These are phyloP conservation scores for Embiotoca jacksoni DNA, from an alignment of 2,113 vertebrate species.

Conservation along the genomic window DNA sequence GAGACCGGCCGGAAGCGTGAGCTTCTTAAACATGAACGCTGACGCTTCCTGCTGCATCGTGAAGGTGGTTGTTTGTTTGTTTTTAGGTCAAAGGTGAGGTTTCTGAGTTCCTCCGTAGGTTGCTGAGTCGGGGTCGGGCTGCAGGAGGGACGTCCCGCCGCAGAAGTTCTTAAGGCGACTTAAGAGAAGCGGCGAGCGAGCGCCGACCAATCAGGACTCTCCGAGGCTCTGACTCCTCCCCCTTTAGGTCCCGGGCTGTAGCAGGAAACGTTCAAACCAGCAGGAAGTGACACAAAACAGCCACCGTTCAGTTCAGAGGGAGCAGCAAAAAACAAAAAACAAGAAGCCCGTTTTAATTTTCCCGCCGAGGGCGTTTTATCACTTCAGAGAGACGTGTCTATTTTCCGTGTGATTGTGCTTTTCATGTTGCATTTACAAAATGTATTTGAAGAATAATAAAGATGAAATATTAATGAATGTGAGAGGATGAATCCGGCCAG, in stretches of 20 bases:
- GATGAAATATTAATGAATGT: constrained; percentile 54
- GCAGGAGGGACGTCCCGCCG: too few relatives aligned
- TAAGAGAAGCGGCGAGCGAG: constrained; percentile 1
- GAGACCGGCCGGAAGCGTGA: too few relatives aligned
- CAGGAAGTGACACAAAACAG: not conserved
- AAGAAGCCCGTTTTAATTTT: constrained; percentile 68
- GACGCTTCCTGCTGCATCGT: too few relatives aligned
- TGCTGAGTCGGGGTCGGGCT: not conserved
- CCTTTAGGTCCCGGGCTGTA: not conserved
- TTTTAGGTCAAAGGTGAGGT: too few relatives aligned
- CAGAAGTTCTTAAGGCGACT: too few relatives aligned
- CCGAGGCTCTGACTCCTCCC: not conserved
- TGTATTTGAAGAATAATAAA: constrained; percentile 73
- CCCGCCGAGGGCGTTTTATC: constrained; percentile 64
- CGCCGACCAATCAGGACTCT: constrained; percentile 32
- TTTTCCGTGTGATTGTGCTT: constrained; percentile 83
- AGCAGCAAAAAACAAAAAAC: not conserved
- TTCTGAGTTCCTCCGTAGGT: not conserved
- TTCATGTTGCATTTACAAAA: constrained; percentile 82
- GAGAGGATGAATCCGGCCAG: constrained; percentile 37
- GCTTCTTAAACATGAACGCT: too few relatives aligned
- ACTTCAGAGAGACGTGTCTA: constrained; percentile 74
- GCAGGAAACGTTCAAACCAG: constrained; percentile 13
- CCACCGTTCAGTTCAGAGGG: constrained; percentile 18
- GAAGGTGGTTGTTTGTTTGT: too few relatives aligned